Evolutionary conservation across 2,888 invertebrate genomes (phyloP).

Genomic region (Masnerella sp.): DNA sequence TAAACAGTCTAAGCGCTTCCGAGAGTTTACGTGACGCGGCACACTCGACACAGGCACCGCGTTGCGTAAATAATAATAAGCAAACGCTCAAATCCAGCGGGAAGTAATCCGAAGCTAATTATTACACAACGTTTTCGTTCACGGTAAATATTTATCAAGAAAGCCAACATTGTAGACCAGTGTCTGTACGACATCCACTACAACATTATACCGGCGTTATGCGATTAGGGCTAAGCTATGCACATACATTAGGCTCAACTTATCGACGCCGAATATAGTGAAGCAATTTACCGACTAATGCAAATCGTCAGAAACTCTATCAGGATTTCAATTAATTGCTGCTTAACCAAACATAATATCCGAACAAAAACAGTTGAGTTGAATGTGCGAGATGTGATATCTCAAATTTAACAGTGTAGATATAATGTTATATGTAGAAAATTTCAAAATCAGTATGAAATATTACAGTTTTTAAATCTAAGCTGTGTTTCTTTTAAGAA

Average conservation of each 20-base stretch:
- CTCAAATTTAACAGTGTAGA: background rate
- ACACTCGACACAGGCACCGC: constrained; percentile 25
- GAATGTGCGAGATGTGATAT: background rate
- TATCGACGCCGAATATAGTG: constrained; percentile 58
- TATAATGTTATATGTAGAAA: too few relatives aligned
- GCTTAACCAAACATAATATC: constrained; percentile 45
- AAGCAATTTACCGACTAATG: constrained; percentile 57
- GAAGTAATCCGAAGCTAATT: constrained; percentile 56
- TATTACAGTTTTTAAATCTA: too few relatives aligned
- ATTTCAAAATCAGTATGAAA: too few relatives aligned
- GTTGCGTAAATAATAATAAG: constrained; percentile 49
- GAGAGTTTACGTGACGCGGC: constrained; percentile 40
- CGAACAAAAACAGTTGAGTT: constrained; percentile 24
- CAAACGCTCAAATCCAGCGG: constrained; percentile 25
- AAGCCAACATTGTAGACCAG: constrained; percentile 46
- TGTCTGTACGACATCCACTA: constrained; percentile 47
- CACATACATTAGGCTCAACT: constrained; percentile 60
- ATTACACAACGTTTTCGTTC: constrained; percentile 55
- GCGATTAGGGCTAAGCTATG: constrained; percentile 58
- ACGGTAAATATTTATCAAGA: constrained; percentile 56
- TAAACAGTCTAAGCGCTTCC: constrained; percentile 43
- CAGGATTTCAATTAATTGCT: constrained; percentile 58
- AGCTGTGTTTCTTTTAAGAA: too few relatives aligned
- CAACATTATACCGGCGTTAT: constrained; percentile 51
- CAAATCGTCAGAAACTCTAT: constrained; percentile 59